Base-by-base conservation (phyloP, 1,140 invertebrate species). In the Drosophila ohnishii region DNA sequence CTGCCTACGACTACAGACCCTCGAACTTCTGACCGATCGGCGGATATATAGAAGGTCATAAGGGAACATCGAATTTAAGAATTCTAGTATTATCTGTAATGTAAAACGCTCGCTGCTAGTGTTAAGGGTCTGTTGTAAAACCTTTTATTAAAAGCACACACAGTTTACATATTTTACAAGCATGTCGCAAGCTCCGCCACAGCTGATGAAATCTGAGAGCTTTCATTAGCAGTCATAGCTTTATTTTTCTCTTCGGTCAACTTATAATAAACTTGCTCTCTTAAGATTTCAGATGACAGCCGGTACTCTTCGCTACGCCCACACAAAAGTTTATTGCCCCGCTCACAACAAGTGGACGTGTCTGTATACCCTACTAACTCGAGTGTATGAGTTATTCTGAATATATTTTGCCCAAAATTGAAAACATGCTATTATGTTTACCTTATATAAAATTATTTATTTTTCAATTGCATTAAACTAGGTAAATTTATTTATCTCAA, bases 241-340 rank as follows among this genome's bases (percentile, higher is more conserved):
- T 51, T n/a, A 11, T 19, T 3, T 25, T 45, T 39, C 35, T 73
- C 39, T 60, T n/a, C 2, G 32, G 28, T 0, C 35, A 19, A 3
- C 7, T 11, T 13, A n/a, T 14, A 22, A 30, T 10, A 50, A 50
- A 28, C 37, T 37, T 44, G 34, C n/a, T 44, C 82, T 80, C 69
- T 85, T 84, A 10, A 22, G 28, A 10, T 28, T 16, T n/a, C 35
- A 37, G 13, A n/a, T 40, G 1, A 22, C 14, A 32, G 14, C 2
- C 11, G 35, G 32, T 53, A 22, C 82, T 86, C 82, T 86, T 86
- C 48, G 37, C n/a, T 39, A 64, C 78, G 70, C 81, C 75, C 71
- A 79, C 78, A 79, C 63, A 73, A 75, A 65, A 78, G 83, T 87
- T 82, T 82, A 78, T 82, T 87, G 82, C 75, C 58, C 69, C 82